A percentile compares a stretch with the other conserved stretches of the same genome.
phyloP scores from a whole-genome alignment of 2,797 vertebrate species.

The Melanotaenia parkinsoni region DNA sequence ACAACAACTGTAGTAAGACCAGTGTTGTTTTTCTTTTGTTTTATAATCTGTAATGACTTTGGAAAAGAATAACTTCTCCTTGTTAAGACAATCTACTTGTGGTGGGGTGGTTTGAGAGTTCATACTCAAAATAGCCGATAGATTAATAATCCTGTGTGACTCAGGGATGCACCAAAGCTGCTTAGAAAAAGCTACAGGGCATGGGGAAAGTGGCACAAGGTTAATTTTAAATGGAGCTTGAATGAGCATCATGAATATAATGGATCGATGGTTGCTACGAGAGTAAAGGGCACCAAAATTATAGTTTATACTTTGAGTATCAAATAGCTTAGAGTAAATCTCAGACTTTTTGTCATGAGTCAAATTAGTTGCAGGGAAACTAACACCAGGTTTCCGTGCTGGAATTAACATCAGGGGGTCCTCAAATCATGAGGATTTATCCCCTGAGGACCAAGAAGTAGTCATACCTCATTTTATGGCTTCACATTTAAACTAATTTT shows the following conservation, averaged over 20 bases:
- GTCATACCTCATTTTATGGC: slow-evolving; percentile 1
- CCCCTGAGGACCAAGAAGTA: neutral
- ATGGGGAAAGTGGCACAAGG: neutral
- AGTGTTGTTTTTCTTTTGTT: too few relatives aligned
- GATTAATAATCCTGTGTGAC: neutral
- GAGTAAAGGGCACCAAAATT: slow-evolving; percentile 24
- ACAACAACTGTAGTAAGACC: too few relatives aligned
- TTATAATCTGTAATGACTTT: slow-evolving; percentile 12
- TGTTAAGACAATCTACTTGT: neutral
- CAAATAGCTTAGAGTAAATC: slow-evolving; percentile 7
- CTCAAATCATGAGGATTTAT: neutral
- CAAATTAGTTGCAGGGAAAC: neutral
- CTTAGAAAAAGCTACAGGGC: neutral
- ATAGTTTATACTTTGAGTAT: slow-evolving; percentile 15
- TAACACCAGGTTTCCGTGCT: neutral
- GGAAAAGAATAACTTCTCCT: slow-evolving; percentile 1
- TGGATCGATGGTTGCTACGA: neutral
- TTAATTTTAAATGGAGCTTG: neutral
- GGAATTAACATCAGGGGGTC: neutral
- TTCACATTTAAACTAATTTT: slow-evolving; percentile 1
- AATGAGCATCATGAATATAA: slow-evolving; percentile 23
- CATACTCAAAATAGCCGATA: neutral
- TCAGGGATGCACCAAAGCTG: neutral
- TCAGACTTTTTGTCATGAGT: slow-evolving; percentile 10
- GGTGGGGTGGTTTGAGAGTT: slow-evolving; percentile 2